Conservation (phyloP, 2,113 vertebrate genomes). For the Spea bombifrons region DNA sequence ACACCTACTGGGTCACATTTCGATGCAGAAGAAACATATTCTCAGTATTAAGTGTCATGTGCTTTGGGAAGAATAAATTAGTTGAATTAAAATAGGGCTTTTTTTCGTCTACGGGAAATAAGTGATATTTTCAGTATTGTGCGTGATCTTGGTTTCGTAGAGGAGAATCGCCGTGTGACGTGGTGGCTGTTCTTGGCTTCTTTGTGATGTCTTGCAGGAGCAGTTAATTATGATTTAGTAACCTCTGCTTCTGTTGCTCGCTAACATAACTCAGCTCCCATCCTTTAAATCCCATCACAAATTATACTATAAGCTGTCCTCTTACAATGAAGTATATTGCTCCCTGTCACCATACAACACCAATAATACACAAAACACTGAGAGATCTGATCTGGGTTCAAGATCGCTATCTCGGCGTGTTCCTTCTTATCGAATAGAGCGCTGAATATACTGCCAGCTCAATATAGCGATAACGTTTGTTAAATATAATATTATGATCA, state of each 20-base stretch:
- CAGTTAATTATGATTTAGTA: slow-evolving; percentile 47
- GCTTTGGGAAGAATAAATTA: neutral
- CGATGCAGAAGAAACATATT: slow-evolving; percentile 4
- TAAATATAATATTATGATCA: slow-evolving; percentile 16
- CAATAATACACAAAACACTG: slow-evolving; percentile 10
- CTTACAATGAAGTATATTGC: slow-evolving; percentile 44
- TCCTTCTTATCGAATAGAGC: neutral
- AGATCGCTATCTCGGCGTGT: neutral
- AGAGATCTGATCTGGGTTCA: slow-evolving; percentile 17
- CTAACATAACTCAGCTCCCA: slow-evolving; percentile 41
- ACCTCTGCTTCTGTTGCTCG: slow-evolving; percentile 36
- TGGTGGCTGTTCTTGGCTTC: slow-evolving; percentile 25
- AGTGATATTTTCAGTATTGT: neutral
- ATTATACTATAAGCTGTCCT: slow-evolving; percentile 49
- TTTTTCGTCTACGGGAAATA: neutral
- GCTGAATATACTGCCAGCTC: neutral
- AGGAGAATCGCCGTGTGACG: neutral
- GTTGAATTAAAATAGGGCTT: neutral
- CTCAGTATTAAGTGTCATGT: neutral
- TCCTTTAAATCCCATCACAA: slow-evolving; percentile 46
- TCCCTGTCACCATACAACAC: slow-evolving; percentile 37
- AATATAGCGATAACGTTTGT: slow-evolving; percentile 9
- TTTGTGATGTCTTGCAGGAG: slow-evolving; percentile 32
- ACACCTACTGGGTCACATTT: slow-evolving; percentile 12
- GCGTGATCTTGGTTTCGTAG: neutral